phyloP scores from a whole-genome alignment of 2,113 vertebrate genomes.

The Typhlomys cinereus region DNA sequence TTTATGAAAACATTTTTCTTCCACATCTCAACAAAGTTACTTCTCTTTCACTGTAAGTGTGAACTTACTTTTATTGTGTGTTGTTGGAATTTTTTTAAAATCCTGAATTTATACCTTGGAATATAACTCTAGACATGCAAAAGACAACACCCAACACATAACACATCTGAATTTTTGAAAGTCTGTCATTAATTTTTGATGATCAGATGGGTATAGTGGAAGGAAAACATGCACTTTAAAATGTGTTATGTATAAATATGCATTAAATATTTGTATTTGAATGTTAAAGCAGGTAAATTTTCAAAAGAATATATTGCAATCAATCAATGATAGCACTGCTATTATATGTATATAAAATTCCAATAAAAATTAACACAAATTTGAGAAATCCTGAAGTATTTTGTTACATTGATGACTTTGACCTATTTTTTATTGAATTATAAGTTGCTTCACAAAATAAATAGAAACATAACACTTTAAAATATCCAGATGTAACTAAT shows the following conservation, averaged over 20 bases:
- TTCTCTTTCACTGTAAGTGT: slow-evolving; percentile 24
- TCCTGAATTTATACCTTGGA: background rate
- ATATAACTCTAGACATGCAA: background rate
- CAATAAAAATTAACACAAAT: too few species aligned
- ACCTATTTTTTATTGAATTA: background rate
- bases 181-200: slow-evolving; percentile 36
- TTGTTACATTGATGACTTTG: background rate
- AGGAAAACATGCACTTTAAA: background rate
- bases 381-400: too few species aligned
- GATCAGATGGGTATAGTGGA: background rate
- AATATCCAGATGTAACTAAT: too few species aligned
- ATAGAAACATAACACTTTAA: background rate
- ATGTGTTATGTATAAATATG: background rate
- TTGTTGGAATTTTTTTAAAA: background rate
- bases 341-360: too few species aligned
- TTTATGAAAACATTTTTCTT: slow-evolving; percentile 80
- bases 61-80: background rate
- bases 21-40: slow-evolving; percentile 53
- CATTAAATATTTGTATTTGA: background rate
- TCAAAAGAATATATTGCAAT: background rate
- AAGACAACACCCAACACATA: background rate
- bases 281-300: background rate
- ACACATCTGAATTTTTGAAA: slow-evolving; percentile 24
- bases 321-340: accelerated
- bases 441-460: background rate